Evolutionary conservation across 2,888 invertebrate genomes (phyloP).

Genomic region (Polyommatus iphigenia): DNA sequence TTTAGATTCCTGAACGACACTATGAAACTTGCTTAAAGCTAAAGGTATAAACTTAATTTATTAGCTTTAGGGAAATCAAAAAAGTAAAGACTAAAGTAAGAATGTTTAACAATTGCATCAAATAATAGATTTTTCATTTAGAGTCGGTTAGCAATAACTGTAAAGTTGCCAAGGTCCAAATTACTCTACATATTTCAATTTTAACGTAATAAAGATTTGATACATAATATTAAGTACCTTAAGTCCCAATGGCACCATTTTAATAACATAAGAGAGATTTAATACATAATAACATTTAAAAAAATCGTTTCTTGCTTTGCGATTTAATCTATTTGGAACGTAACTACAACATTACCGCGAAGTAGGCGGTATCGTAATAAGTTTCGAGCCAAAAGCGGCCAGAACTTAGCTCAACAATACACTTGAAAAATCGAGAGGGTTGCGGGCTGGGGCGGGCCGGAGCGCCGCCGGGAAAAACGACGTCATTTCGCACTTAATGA

Average conservation of each 20-base stretch:
- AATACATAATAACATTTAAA: not conserved
- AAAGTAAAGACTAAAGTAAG: not conserved
- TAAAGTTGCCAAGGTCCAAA: not conserved
- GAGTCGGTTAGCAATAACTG: not conserved
- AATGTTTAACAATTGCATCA: not conserved
- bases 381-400: slow-evolving; percentile 53
- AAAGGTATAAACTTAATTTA: not conserved
- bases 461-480: slow-evolving; percentile 65
- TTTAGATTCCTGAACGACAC: not conserved
- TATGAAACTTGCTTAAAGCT: not conserved
- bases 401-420: slow-evolving; percentile 69
- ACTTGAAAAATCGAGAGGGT: slow-evolving; percentile 75
- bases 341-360: slow-evolving; percentile 28
- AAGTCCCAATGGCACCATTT: too few species aligned
- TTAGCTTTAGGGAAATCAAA: not conserved
- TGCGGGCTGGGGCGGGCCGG: slow-evolving; percentile 53
- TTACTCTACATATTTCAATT: not conserved
- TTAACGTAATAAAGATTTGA: too few species aligned
- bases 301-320: not conserved
- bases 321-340: not conserved
- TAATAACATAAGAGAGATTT: too few species aligned
- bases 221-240: too few species aligned
- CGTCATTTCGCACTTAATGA: slow-evolving; percentile 77
- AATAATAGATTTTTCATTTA: not conserved
- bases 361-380: slow-evolving; percentile 58